Evolutionary conservation across 2,797 vertebrate species (phyloP).

Genomic region (Anisognathus igniventris): DNA sequence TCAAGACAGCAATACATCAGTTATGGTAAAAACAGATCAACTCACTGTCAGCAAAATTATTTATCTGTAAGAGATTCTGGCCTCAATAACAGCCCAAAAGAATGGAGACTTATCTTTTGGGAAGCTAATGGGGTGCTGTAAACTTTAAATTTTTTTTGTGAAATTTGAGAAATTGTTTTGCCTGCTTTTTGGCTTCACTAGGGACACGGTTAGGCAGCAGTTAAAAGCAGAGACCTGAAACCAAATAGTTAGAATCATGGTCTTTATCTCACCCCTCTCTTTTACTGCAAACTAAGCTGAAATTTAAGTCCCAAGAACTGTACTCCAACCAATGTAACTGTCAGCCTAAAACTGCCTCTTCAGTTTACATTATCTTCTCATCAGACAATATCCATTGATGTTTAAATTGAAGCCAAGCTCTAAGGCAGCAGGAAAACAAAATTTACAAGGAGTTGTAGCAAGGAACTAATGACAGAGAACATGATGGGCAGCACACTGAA

Average conservation of each 20-base stretch:
- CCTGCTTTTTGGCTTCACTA: not conserved
- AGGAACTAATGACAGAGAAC: not conserved
- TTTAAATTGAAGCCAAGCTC: not conserved
- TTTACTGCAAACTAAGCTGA: not conserved
- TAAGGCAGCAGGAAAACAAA: not conserved
- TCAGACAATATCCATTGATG: not conserved
- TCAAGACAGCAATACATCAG: not conserved
- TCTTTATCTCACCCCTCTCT: not conserved
- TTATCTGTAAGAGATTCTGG: not conserved
- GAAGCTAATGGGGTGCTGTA: not conserved
- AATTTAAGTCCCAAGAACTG: not conserved
- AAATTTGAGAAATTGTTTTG: not conserved
- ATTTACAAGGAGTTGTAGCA: not conserved
- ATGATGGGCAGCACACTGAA: fast-evolving
- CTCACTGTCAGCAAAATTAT: not conserved
- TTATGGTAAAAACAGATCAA: not conserved
- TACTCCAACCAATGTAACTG: not conserved
- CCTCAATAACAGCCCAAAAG: not conserved
- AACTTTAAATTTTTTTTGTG: not conserved
- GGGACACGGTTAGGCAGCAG: not conserved
- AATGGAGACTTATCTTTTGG: not conserved
- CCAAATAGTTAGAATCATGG: not conserved
- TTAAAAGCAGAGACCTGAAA: not conserved
- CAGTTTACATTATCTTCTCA: not conserved
- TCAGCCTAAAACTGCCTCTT: not conserved